Evolutionary conservation across 2,888 invertebrate species (phyloP).

Genomic region (Margaritifera margaritifera): DNA sequence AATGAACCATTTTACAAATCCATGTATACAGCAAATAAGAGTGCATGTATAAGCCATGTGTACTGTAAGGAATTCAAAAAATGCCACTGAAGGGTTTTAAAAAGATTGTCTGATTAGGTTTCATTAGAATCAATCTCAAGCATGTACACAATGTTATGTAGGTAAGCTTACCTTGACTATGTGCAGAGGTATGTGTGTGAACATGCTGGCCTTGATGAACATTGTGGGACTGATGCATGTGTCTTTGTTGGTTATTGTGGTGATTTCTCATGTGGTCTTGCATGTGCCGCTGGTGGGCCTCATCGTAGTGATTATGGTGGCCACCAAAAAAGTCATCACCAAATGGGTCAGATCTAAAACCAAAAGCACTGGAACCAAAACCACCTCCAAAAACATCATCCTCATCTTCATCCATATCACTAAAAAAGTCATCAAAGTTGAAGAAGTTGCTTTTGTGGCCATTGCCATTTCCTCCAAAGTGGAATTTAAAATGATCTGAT

Average conservation of each 20-base stretch:
- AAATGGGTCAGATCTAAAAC: constrained; percentile 41
- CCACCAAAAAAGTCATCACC: constrained; percentile 34
- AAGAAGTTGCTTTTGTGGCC: constrained; percentile 53
- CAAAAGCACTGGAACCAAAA: constrained; percentile 65
- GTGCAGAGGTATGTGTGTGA: background rate
- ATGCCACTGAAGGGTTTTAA: too few species aligned
- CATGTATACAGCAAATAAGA: too few species aligned
- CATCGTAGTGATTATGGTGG: constrained; percentile 43
- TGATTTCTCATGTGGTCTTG: constrained; percentile 29
- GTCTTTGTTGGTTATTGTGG: constrained; percentile 33
- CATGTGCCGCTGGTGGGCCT: constrained; percentile 28
- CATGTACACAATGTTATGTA: background rate
- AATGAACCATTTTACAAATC: too few species aligned
- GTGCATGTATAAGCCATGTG: too few species aligned
- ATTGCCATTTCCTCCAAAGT: constrained; percentile 39
- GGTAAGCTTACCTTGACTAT: constrained; percentile 9
- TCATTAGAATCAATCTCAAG: too few species aligned
- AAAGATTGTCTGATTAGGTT: too few species aligned
- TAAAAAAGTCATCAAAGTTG: constrained; percentile 71
- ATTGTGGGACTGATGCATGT: constrained; percentile 17
- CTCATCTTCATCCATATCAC: constrained; percentile 60
- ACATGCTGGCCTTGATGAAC: too few species aligned
- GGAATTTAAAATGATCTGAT: constrained; percentile 38
- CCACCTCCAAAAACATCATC: constrained; percentile 67
- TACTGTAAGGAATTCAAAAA: too few species aligned